Conservation (phyloP, 2,888 invertebrate genomes). For the Chloromyia formosa region DNA sequence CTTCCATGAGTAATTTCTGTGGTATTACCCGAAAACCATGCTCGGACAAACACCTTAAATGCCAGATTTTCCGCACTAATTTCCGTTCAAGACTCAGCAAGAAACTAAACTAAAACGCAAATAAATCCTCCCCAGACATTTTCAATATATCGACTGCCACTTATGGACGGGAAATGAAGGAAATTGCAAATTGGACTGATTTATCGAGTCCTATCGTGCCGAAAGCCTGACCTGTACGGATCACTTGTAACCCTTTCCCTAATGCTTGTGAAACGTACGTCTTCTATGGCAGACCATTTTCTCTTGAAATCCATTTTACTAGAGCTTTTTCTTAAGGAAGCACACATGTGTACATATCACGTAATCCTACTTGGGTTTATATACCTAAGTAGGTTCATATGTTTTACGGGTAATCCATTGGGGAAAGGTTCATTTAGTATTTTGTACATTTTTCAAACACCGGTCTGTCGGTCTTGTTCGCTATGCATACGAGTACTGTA, state of each 20-base stretch:
- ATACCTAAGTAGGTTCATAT: no score
- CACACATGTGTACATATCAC: no score
- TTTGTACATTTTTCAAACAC: no score
- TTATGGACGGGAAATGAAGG: not conserved
- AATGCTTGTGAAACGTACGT: not conserved
- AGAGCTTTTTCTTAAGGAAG: no score
- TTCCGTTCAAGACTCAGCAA: not conserved
- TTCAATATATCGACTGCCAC: not conserved
- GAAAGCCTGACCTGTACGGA: not conserved
- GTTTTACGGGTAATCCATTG: no score
- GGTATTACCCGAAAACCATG: not conserved
- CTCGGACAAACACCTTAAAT: not conserved
- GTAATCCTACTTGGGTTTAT: no score
- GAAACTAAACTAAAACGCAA: not conserved
- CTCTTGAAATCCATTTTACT: no score
- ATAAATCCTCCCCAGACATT: not conserved
- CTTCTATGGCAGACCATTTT: not conserved
- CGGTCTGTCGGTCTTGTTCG: no score
- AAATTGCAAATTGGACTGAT: constrained; percentile 10
- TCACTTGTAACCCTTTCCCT: not conserved
- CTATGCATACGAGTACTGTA: no score
- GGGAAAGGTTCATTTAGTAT: no score
- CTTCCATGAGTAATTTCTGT: no score
- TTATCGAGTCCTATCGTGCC: not conserved
- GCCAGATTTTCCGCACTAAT: not conserved